Conservation (phyloP, 2,888 invertebrate species). For the Gari tellinella region DNA sequence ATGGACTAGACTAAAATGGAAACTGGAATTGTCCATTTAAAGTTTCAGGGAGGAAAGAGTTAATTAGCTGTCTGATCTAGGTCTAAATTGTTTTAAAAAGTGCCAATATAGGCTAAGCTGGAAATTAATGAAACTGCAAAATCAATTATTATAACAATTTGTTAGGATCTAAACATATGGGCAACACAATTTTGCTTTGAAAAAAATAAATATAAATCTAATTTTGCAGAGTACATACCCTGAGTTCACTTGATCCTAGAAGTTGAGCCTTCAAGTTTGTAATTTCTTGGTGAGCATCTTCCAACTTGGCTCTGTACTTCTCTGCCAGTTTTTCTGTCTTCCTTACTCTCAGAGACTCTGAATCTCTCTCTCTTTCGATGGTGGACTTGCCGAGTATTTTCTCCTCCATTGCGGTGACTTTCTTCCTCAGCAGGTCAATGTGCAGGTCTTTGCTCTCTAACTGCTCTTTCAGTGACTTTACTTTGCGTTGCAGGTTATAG, state of each 20-base stretch:
- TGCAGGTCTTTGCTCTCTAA: conserved; percentile 96
- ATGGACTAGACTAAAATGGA: too few species aligned
- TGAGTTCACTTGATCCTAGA: conserved; percentile 81
- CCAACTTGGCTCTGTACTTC: conserved; percentile 91
- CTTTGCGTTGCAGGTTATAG: conserved; percentile 94
- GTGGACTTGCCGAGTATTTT: conserved; percentile 77
- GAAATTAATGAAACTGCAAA: too few species aligned
- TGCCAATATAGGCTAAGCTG: too few species aligned
- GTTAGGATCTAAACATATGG: too few species aligned
- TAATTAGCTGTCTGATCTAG: too few species aligned
- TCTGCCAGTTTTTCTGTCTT: conserved; percentile 94
- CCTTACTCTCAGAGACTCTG: conserved; percentile 76
- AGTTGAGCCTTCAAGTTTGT: conserved; percentile 91
- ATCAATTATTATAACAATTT: too few species aligned
- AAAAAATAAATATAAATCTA: neutral
- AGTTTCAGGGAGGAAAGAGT: too few species aligned
- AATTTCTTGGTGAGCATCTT: conserved; percentile 92
- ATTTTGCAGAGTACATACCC: conserved; percentile 65
- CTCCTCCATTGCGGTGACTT: conserved; percentile 87
- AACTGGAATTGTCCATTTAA: too few species aligned
- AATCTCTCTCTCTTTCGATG: conserved; percentile 80
- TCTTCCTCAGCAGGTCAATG: conserved; percentile 93
- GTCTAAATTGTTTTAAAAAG: too few species aligned
- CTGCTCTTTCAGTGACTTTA: conserved; percentile 93
- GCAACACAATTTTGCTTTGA: too few species aligned